Evolutionary conservation across 1,140 invertebrate genomes (phyloP).

Genomic region (Philopotamus ludificatus): DNA sequence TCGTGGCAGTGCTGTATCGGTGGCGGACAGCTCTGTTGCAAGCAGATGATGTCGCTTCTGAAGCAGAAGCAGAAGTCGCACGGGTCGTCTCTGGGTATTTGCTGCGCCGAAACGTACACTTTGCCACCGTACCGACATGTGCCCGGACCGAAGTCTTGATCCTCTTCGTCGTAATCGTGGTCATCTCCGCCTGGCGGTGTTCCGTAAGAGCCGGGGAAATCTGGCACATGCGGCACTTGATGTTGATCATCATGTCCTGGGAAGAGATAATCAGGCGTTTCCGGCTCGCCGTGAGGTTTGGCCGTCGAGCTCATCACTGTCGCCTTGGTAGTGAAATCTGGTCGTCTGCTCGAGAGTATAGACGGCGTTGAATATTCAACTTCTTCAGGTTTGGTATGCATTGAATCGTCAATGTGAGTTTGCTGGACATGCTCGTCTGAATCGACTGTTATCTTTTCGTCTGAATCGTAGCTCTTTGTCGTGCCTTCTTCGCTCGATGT

Average conservation of each 20-base stretch:
- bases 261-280: slow-evolving; percentile 43
- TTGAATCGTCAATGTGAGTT: too few relatives aligned
- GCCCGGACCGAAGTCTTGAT: slow-evolving; percentile 76
- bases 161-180: slow-evolving; percentile 71
- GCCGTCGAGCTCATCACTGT: too few relatives aligned
- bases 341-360: background rate
- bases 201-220: slow-evolving; percentile 51
- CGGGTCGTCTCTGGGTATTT: slow-evolving; percentile 89
- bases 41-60: slow-evolving; percentile 91
- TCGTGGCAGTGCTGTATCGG: slow-evolving; percentile 87
- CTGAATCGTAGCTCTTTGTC: too few relatives aligned
- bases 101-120: slow-evolving; percentile 90
- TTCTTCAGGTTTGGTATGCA: background rate
- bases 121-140: slow-evolving; percentile 89
- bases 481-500: background rate
- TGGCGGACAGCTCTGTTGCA: slow-evolving; percentile 92
- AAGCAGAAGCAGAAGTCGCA: slow-evolving; percentile 98
- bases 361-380: background rate
- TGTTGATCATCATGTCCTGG: slow-evolving; percentile 48
- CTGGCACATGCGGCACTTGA: slow-evolving; percentile 45
- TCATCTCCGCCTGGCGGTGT: slow-evolving; percentile 47
- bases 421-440: background rate
- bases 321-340: background rate
- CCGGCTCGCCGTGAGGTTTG: background rate
- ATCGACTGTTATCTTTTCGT: too few relatives aligned